Evolutionary conservation across 2,113 vertebrate species (phyloP), one percentile per base, ranked within the genome.

Genomic region (Hemicordylus capensis): DNA sequence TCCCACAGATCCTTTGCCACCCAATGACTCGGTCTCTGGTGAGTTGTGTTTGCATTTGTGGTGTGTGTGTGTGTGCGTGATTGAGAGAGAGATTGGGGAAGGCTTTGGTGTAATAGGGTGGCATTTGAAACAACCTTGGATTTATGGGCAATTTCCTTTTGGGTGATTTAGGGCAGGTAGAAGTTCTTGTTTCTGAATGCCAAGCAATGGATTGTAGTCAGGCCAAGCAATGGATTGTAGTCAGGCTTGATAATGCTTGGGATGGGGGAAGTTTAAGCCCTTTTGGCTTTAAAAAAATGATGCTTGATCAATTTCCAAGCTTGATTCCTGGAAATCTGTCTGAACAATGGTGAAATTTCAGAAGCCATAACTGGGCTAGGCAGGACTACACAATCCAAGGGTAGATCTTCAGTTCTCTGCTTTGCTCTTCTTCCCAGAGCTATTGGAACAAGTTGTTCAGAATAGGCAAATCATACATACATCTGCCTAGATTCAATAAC

Each of bases 1-100:
- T 19, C 84, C 84, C 56, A 85, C 67, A 3, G 84, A 85, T 51
- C 84, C 84, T 51, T 72, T 85, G 76, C 84, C 84, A 73, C 59
- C 84, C 84, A 85, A 61, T 80, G 84, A 85, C 56, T 79, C 76
- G 3, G 11, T 85, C 26, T 31, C 84, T 31, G 84, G 84, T 85
- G 84, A 85, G 84, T 80, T 61, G 37, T 61, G 66, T 61, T 48
- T 37, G 67, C n/a, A 51, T 51, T 73, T 73, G 42, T 2, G 8
- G 22, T 10, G 14, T 31, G 24, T 63, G 19, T 79, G 39, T 31
- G n/a, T n/a, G n/a, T n/a, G n/a, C n/a, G n/a, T n/a, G n/a, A n/a
- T n/a, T n/a, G n/a, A n/a, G n/a, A n/a, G n/a, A n/a, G n/a, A n/a
- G 17, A n/a, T 56, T 26, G 46, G 79, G n/a, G 5, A 34, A 20